Conservation (phyloP, 2,113 vertebrate species). For the Eclectus roratus region DNA sequence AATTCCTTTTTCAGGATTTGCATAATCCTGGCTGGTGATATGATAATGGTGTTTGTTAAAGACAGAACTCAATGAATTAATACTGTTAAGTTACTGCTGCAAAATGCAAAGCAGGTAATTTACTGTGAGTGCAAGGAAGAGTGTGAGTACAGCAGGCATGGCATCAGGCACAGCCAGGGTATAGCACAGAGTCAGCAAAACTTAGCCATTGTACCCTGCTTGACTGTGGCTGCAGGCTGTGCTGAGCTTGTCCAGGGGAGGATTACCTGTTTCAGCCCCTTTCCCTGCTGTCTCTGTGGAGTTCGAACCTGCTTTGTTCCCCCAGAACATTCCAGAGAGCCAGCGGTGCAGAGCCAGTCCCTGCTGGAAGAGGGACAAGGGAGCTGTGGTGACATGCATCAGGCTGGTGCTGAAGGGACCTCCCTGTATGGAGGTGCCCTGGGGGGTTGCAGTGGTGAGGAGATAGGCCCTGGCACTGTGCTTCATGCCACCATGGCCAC, state of each 20-base stretch:
- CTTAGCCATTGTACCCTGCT: neutral
- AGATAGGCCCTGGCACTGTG: neutral
- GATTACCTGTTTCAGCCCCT: neutral
- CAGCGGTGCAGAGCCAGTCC: accelerated
- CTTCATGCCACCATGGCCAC: neutral
- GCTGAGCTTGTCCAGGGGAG: neutral
- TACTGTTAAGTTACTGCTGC: constrained; percentile 77
- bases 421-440: neutral
- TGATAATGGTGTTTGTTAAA: constrained; percentile 84
- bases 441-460: neutral
- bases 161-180: neutral
- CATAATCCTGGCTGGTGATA: constrained; percentile 81
- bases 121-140: constrained; percentile 29
- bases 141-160: neutral
- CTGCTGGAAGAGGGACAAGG: neutral
- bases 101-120: constrained; percentile 79
- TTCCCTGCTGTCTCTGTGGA: neutral
- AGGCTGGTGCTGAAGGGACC: neutral
- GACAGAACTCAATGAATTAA: constrained; percentile 82
- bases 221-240: neutral
- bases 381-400: neutral
- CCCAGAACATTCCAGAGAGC: accelerated
- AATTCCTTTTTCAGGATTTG: constrained; percentile 75
- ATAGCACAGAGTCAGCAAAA: neutral
- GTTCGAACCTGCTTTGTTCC: neutral